Base-by-base conservation (phyloP, 2,113 vertebrate genomes). In the Kryptolebias marmoratus region DNA sequence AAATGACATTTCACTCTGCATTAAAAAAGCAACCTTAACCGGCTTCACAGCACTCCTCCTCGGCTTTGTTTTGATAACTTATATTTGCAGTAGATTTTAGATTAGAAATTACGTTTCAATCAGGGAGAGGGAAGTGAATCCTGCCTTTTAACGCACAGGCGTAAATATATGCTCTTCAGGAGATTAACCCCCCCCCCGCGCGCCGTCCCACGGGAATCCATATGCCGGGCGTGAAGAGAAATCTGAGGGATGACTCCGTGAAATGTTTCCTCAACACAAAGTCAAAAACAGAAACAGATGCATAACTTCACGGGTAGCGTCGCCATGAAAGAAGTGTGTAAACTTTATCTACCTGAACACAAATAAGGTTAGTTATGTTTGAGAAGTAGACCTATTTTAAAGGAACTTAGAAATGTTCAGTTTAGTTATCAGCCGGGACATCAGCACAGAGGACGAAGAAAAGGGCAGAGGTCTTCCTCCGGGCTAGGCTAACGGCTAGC, bases 1-100 rank as follows among this genome's bases (percentile, higher is more conserved):
- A 69, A 71, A 74, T 73, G 75, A 80, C 76, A 70, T 78, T 82
- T 74, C 73, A 80, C 61, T 56, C 58, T 49, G 32, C 59, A 81
- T 69, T 69, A 32, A 64, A 72, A 63, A 58, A 5, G 31, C 2
- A 49, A 63, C 53, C 12, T 53, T 22, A 44, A n/a, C 32, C 18
- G 16, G 49, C 30, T 47, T 64, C 45, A 61, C 45, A 11, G 5
- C 36, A 11, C 44, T 70, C 57, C 54, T 42, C 31, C 61, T 53
- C 32, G 48, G 18, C 22, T 18, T 36, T 63, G 52, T 69, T 62
- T 61, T 3, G 45, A 69, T 70, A 0, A 42, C 30, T 61, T 13
- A 44, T 48, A 44, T 42, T 54, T 75, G 68, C n/a, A 30, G n/a
- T 22, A 22, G 28, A 65, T 76, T 55, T 60, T 44, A 42, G 27